Percentiles rank a stretch among this genome's conserved stretches.
Conservation (phyloP, 1,140 invertebrate genomes). For the Sitodiplosis mosellana region DNA sequence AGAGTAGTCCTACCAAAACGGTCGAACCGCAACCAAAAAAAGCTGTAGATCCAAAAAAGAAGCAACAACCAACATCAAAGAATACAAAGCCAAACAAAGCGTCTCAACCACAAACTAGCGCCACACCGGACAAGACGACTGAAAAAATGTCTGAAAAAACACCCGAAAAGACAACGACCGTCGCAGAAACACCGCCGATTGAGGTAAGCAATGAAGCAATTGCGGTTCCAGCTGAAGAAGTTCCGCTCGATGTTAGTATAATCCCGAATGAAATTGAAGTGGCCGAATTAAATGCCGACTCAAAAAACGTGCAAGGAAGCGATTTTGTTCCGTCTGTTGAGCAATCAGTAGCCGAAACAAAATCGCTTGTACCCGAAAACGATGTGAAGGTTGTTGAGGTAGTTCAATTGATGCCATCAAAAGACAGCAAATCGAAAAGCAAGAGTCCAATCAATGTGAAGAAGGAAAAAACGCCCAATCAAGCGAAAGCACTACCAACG, state of each 20-base stretch:
- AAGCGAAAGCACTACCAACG: too few species aligned
- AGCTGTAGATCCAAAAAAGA: too few species aligned
- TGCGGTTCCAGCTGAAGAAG: not conserved
- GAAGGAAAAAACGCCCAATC: too few species aligned
- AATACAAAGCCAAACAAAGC: too few species aligned
- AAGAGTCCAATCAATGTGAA: not conserved
- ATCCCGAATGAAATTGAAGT: not conserved
- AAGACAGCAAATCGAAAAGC: not conserved
- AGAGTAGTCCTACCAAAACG: too few species aligned
- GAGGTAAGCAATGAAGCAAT: not conserved
- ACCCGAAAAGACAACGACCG: too few species aligned
- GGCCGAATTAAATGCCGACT: not conserved
- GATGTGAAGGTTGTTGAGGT: too few species aligned
- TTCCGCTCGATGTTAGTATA: not conserved
- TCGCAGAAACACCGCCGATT: not conserved
- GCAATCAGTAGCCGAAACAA: not conserved
- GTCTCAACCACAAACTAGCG: not conserved
- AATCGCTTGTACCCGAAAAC: not conserved
- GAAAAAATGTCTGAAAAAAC: not conserved
- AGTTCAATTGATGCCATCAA: not conserved
- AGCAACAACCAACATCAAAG: too few species aligned
- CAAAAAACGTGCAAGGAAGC: conserved; percentile 3
- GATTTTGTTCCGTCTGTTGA: not conserved
- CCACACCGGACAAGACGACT: not conserved
- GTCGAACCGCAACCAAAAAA: too few species aligned